phyloP scores from a whole-genome alignment of 2,113 vertebrate genomes.

The Periophthalmodon schlosseri region DNA sequence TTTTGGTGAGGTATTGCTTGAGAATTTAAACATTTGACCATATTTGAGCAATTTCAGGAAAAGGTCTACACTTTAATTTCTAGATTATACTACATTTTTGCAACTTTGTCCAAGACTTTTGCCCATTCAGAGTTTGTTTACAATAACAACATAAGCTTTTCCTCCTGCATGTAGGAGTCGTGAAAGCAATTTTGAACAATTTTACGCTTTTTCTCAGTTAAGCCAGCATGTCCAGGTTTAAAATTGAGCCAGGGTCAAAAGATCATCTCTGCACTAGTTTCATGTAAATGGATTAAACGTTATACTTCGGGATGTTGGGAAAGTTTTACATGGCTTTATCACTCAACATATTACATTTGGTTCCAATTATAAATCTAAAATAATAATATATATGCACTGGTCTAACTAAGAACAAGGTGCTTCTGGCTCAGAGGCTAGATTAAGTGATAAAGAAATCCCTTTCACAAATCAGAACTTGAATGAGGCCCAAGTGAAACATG shows the following conservation, averaged over 20 bases:
- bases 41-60: background rate
- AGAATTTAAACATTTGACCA: background rate
- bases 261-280: constrained; percentile 12
- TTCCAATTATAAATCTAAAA: constrained; percentile 26
- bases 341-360: background rate
- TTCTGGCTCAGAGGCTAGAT: constrained; percentile 26
- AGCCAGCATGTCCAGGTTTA: constrained; percentile 23
- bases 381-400: constrained; percentile 16
- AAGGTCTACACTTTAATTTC: background rate
- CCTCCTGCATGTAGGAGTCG: constrained; percentile 11
- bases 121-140: constrained; percentile 5
- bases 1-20: background rate
- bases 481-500: constrained; percentile 27
- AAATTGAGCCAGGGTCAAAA: constrained; percentile 30
- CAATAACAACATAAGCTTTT: constrained; percentile 23
- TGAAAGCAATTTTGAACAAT: constrained; percentile 41
- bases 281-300: constrained; percentile 31
- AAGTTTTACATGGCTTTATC: background rate
- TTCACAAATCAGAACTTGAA: constrained; percentile 37
- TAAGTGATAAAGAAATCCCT: constrained; percentile 29
- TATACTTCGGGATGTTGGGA: background rate
- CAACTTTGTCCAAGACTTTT: background rate
- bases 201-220: constrained; percentile 44
- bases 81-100: constrained; percentile 3
- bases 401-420: constrained; percentile 30